Percentiles rank a stretch among this genome's conserved stretches.
phyloP scores from a whole-genome alignment of 2,888 invertebrate genomes.

The Andrena bucephala region DNA sequence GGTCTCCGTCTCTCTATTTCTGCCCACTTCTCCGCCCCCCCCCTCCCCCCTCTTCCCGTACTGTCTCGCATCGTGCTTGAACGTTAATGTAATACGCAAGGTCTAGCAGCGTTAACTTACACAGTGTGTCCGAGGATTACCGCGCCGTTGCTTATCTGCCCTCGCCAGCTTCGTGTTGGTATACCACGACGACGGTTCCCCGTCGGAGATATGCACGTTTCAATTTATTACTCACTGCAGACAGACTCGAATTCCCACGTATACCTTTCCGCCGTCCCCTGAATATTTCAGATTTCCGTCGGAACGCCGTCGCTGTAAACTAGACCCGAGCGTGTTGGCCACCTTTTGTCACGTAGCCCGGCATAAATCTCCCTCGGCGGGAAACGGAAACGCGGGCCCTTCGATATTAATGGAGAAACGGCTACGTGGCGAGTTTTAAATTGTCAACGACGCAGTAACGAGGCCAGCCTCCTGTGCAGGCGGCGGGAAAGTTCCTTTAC shows the following conservation, averaged over 20 bases:
- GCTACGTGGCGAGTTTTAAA: slow-evolving; percentile 51
- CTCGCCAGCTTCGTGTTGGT: slow-evolving; percentile 75
- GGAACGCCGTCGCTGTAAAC: slow-evolving; percentile 46
- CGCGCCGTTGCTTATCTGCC: slow-evolving; percentile 82
- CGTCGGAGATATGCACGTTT: slow-evolving; percentile 78
- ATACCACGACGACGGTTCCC: slow-evolving; percentile 69
- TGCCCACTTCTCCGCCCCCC: not conserved
- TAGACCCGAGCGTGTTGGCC: slow-evolving; percentile 45
- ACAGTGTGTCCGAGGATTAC: slow-evolving; percentile 83
- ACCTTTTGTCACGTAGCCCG: slow-evolving; percentile 54
- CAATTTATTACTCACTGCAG: slow-evolving; percentile 78
- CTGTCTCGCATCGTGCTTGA: slow-evolving; percentile 34
- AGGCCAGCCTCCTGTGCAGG: not conserved
- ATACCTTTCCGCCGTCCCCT: slow-evolving; percentile 53
- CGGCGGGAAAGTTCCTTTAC: not conserved
- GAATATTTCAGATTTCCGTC: slow-evolving; percentile 66
- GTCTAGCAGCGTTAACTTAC: slow-evolving; percentile 81
- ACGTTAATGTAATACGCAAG: slow-evolving; percentile 79
- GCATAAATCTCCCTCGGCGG: slow-evolving; percentile 48
- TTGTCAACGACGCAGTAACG: slow-evolving; percentile 39
- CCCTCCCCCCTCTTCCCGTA: slow-evolving; percentile 3
- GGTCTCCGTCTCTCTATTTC: not conserved
- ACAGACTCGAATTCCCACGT: slow-evolving; percentile 58
- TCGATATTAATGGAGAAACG: slow-evolving; percentile 52
- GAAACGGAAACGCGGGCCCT: slow-evolving; percentile 34